Evolutionary conservation across 2,888 invertebrate species (phyloP), one percentile per base, ranked within the genome.

Genomic region (Idaea straminata): DNA sequence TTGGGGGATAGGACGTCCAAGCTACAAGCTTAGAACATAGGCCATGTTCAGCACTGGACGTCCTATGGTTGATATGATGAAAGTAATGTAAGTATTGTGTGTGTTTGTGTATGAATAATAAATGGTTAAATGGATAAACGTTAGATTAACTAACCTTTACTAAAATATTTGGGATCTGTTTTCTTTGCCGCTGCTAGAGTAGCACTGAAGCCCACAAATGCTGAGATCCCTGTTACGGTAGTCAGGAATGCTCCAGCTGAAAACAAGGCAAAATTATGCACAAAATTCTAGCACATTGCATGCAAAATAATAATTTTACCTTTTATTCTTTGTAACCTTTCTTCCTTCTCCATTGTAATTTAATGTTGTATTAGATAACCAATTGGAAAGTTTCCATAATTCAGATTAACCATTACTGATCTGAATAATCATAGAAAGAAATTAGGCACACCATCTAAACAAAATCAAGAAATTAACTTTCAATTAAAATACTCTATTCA

Each of bases 151-250:
- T 59, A 76, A 89, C 93, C 97, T 92, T 97, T 96, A 74, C 94
- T 95, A 80, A 98, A 96, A 81, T 95, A 95, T 81, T 95, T 94
- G 0, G 96, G 96, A 81, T 98, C 98, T 67, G 95, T 94, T 83
- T 96, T 96, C 83, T 96, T 97, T 0, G 96, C 96, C 64, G 95
- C 93, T 15, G 96, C 94, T 61, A 98, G 74, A 7, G 98, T 96
- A 66, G 95, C 93, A 35, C 97, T 95, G 85, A 98, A 98, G 5
- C 98, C 98, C 75, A 96, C 93, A 10, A 97, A 80, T 3, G 97
- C 95, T 0, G 98, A 96, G 61, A 97, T 91, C 6, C 98, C 97
- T 64, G 96, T 95, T 13, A 97, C 94, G 58, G 95, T 91, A 35
- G 95, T 94, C 63, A 97, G 83, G 84, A 97, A 97, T 69, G 95